Evolutionary conservation across 2,888 invertebrate genomes (phyloP), one percentile per base, ranked within the genome.

Genomic region (Brachyptera putata): DNA sequence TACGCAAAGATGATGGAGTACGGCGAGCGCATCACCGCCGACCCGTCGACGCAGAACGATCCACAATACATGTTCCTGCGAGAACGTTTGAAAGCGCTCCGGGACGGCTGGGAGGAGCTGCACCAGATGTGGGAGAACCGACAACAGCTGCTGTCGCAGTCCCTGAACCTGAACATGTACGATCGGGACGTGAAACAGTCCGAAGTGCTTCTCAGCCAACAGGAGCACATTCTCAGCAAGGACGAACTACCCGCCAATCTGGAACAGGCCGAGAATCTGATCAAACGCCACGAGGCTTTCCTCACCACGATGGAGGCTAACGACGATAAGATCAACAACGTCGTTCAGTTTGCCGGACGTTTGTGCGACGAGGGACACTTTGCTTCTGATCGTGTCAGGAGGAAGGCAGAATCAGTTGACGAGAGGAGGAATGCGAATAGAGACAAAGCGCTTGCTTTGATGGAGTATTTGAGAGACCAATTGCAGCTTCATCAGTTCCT

Each of bases 51-150:
- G 67, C 86, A 93, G 74, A 89, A 95, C 76, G 99, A 99, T 79
- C 95, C 98, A 43, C 99, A 99, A 76, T 99, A 99, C 79, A 98
- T 99, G 98, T 99, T 99, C 91, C 80, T 99, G 70, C 85, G 98
- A 64, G 97, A 98, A 78, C 86, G 99, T 48, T 81, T 99, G 67
- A 97, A 95, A 82, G 99, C 98, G 0, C 79, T 99, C 58, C 94
- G 97, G 75, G 96, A 97, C 77, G 99, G 99, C 61, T 99, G 99
- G 99, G 94, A 95, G 65, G 99, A 99, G 73, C 80, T 99, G 63
- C 93, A 97, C 72, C 95, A 98, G 78, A 99, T 99, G 99, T 99
- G 99, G 98, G 97, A 95, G 76, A 98, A 97, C 79, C 79, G 98
- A 30, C 97, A 99, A 74, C 90, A 94, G 69, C 78, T 97, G 67